Percentiles rank a stretch among this genome's conserved stretches.
phyloP scores from a whole-genome alignment of 2,888 invertebrate species.

The Blera fallax region DNA sequence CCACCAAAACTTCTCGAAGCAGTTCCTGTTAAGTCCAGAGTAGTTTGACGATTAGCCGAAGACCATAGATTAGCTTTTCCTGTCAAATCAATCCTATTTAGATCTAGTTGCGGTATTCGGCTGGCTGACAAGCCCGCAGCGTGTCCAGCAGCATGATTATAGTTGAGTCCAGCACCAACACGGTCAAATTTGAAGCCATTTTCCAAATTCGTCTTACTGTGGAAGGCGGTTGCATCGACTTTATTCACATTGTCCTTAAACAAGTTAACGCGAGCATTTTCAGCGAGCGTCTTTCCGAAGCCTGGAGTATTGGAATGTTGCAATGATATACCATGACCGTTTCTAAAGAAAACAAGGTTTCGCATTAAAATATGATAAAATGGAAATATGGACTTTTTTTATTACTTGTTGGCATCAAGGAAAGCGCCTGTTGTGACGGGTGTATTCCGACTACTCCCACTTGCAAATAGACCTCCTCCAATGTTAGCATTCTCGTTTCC shows the following conservation, averaged over 20 bases:
- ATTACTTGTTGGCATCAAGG: conserved; percentile 76
- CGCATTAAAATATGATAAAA: not conserved
- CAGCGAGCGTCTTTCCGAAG: conserved; percentile 73
- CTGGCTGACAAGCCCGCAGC: conserved; percentile 75
- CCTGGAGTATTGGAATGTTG: conserved; percentile 75
- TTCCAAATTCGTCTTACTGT: conserved; percentile 74
- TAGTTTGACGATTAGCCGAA: conserved; percentile 56
- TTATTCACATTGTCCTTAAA: conserved; percentile 72
- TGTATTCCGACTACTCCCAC: conserved; percentile 73
- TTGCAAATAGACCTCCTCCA: conserved; percentile 76
- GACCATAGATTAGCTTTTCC: conserved; percentile 74
- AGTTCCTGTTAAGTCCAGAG: conserved; percentile 8
- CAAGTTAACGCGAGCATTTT: conserved; percentile 74
- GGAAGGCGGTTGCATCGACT: conserved; percentile 75
- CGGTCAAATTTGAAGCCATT: conserved; percentile 75
- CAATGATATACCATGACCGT: conserved; percentile 76
- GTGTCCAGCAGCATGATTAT: conserved; percentile 75
- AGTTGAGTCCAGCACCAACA: conserved; percentile 76
- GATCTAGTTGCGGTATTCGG: conserved; percentile 75
- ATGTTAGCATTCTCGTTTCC: conserved; percentile 74
- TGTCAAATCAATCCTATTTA: conserved; percentile 74
- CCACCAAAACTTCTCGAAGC: conserved; percentile 38
- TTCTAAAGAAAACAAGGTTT: conserved; percentile 69
- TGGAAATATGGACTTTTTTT: not conserved
- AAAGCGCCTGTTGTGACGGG: conserved; percentile 76